Evolutionary conservation across 2,113 vertebrate genomes (phyloP).

Genomic region (Sylvia atricapilla): DNA sequence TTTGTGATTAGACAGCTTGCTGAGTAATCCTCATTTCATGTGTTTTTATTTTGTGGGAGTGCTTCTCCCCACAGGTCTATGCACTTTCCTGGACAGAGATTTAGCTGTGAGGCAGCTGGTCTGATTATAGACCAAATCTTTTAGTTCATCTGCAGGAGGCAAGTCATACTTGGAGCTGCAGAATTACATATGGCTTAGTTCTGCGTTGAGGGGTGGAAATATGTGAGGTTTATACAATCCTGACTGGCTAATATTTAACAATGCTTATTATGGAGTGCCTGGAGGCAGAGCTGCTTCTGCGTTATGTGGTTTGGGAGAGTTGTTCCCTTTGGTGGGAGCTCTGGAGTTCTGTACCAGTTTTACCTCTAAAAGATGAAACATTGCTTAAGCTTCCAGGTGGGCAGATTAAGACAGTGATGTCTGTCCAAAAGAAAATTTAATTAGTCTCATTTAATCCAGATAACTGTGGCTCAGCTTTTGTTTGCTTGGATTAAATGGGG

Average conservation of each 20-base stretch:
- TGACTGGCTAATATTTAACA: conserved; percentile 11
- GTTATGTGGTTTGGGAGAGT: background rate
- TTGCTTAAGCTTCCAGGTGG: background rate
- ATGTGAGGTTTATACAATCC: background rate
- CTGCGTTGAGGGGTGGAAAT: background rate
- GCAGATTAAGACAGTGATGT: background rate
- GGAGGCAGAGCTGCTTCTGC: background rate
- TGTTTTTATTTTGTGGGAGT: background rate
- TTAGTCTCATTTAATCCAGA: background rate
- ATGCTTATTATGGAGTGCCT: background rate
- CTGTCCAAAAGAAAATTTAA: background rate
- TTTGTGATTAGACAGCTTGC: background rate
- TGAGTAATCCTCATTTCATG: background rate
- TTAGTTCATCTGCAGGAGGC: background rate
- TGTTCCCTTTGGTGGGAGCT: background rate
- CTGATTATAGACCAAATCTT: background rate
- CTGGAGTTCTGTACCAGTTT: background rate
- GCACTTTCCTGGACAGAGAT: background rate
- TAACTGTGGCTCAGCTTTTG: background rate
- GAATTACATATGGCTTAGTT: background rate
- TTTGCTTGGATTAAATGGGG: background rate
- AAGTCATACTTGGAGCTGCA: background rate
- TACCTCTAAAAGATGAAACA: background rate
- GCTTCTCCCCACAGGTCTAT: background rate
- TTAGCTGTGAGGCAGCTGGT: background rate